phyloP scores from a whole-genome alignment of 2,113 vertebrate genomes.

The Notarius quadriscutis region DNA sequence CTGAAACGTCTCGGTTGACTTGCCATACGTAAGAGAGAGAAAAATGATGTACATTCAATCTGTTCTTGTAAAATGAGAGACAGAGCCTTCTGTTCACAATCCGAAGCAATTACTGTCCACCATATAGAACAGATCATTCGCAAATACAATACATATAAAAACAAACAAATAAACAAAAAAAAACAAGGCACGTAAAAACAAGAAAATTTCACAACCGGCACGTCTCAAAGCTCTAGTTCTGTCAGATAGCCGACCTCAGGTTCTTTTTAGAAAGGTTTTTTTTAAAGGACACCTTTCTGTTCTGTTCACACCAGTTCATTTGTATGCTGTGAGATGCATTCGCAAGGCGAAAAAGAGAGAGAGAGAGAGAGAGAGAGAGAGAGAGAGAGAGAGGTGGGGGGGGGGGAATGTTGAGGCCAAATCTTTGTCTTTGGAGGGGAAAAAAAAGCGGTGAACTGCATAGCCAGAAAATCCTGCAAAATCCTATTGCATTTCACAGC shows the following conservation, averaged over 20 bases:
- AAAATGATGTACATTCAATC: neutral
- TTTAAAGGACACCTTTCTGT: slow-evolving; percentile 47
- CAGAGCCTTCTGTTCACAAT: too few species aligned
- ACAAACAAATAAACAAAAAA: neutral
- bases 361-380: slow-evolving; percentile 2
- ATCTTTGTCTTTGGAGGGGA: slow-evolving; percentile 65
- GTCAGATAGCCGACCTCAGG: neutral
- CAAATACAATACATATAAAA: neutral
- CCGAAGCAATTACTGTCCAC: neutral
- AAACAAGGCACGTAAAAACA: neutral
- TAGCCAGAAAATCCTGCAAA: slow-evolving; percentile 64
- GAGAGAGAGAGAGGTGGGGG: slow-evolving; percentile 43
- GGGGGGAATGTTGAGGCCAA: slow-evolving; percentile 74
- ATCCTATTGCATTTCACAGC: slow-evolving; percentile 76
- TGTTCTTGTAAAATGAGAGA: neutral
- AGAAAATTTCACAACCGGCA: neutral
- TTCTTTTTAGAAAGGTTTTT: neutral
- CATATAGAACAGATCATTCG: neutral
- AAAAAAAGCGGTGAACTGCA: slow-evolving; percentile 58
- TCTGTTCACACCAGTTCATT: slow-evolving; percentile 70
- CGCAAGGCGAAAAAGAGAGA: slow-evolving; percentile 59
- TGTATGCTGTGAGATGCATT: slow-evolving; percentile 73
- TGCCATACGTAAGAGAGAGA: neutral
- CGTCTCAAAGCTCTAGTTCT: neutral
- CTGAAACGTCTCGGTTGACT: too few species aligned